Conservation (phyloP, 2,888 invertebrate genomes). For the Volucella zonaria region DNA sequence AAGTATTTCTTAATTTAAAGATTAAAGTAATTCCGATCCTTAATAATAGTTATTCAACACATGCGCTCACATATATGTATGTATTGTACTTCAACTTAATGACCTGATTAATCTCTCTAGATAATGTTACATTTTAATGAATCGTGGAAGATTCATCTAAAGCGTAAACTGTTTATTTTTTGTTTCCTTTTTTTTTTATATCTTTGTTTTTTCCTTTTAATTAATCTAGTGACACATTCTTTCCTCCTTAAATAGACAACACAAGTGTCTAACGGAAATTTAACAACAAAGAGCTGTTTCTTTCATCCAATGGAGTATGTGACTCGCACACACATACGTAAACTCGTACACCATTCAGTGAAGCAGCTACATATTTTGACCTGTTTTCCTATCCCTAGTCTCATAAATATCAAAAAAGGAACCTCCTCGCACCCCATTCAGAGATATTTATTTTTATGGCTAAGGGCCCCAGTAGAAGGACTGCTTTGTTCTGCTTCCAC, state of each 20-base stretch:
- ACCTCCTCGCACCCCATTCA: neutral
- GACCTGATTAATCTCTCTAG: no score
- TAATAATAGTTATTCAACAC: no score
- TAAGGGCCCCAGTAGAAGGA: constrained; percentile 4
- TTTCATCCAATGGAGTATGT: neutral
- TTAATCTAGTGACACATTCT: constrained; percentile 9
- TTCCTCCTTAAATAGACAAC: constrained; percentile 10
- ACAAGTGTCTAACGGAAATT: constrained; percentile 17
- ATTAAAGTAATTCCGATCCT: no score
- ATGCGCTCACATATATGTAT: no score
- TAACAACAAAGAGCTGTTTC: constrained; percentile 8
- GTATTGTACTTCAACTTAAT: no score
- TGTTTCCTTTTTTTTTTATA: no score
- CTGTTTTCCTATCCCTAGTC: constrained; percentile 16
- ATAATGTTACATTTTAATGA: no score
- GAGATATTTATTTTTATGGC: constrained; percentile 49
- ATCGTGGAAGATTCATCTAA: no score
- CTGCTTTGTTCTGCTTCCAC: constrained; percentile 14
- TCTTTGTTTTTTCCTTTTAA: neutral
- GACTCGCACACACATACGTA: neutral
- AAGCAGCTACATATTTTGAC: constrained; percentile 32
- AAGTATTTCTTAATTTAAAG: no score
- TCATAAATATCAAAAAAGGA: constrained; percentile 22
- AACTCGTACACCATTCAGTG: constrained; percentile 7
- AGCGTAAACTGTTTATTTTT: no score